These are phyloP conservation scores for Lucinisca nassula DNA, from an alignment of 2,888 invertebrate genomes.

Conservation along the genomic window DNA sequence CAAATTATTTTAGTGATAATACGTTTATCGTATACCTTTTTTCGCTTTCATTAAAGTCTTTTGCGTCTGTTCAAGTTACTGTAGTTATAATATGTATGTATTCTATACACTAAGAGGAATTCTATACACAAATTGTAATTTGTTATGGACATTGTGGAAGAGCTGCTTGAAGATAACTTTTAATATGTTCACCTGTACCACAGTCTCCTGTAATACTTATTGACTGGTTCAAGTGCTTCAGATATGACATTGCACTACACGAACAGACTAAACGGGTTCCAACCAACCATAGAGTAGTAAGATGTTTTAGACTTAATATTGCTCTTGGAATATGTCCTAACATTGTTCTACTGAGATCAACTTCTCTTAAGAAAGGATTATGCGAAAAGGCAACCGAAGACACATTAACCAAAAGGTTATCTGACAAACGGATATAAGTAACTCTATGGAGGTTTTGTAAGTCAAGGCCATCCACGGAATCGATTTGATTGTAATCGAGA, in stretches of 20 bases:
- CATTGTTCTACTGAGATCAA: background rate
- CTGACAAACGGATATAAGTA: background rate
- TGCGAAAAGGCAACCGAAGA: background rate
- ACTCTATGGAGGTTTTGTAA: background rate
- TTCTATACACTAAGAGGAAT: too few species aligned
- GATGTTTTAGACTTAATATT: background rate
- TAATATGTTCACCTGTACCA: too few species aligned
- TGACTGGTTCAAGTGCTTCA: too few species aligned
- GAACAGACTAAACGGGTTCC: background rate
- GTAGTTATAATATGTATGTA: too few species aligned
- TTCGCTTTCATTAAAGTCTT: too few species aligned
- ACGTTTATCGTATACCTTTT: too few species aligned
- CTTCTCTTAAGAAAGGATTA: background rate
- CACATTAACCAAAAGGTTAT: background rate
- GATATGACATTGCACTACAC: background rate
- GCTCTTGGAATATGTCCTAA: background rate
- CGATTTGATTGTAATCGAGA: background rate
- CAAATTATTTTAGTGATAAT: too few species aligned
- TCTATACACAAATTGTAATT: too few species aligned
- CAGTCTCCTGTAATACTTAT: too few species aligned
- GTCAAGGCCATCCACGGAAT: background rate
- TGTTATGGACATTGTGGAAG: too few species aligned
- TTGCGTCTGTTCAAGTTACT: too few species aligned
- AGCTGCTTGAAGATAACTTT: too few species aligned
- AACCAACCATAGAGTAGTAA: background rate